Conservation (phyloP, 2,888 invertebrate genomes). For the Palloptera scutellata region DNA sequence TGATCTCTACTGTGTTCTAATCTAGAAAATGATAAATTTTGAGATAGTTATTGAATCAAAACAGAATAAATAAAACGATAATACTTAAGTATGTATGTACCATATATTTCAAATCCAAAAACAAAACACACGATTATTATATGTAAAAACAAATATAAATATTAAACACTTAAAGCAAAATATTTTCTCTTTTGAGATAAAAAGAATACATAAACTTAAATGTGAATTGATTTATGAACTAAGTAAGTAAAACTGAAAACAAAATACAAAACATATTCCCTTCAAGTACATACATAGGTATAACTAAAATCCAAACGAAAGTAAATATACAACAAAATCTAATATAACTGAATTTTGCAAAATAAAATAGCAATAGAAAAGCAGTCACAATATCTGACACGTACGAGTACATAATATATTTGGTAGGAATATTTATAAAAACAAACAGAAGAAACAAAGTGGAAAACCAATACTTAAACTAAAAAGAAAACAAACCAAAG, state of each 20-base stretch:
- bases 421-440: too few species aligned
- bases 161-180: slow-evolving; percentile 36
- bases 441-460: slow-evolving; percentile 28
- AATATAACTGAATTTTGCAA: background rate
- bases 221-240: slow-evolving; percentile 51
- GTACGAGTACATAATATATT: too few species aligned
- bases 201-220: slow-evolving; percentile 45
- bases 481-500: slow-evolving; percentile 25
- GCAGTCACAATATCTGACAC: too few species aligned
- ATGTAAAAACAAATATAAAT: background rate
- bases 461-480: slow-evolving; percentile 28
- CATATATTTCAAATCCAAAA: slow-evolving; percentile 1
- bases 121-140: background rate
- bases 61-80: slow-evolving; percentile 20
- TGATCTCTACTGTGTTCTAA: slow-evolving; percentile 61
- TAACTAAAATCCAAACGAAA: slow-evolving; percentile 25
- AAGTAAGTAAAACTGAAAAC: slow-evolving; percentile 12
- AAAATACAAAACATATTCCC: slow-evolving; percentile 29
- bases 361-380: background rate
- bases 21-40: slow-evolving; percentile 22
- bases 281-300: slow-evolving; percentile 15
- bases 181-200: slow-evolving; percentile 21
- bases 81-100: slow-evolving; percentile 4
- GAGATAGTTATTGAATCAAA: slow-evolving; percentile 16
- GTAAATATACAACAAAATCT: slow-evolving; percentile 9